These are phyloP conservation scores for Nasua narica DNA, from an alignment of 2,797 vertebrate genomes.

Conservation along the genomic window DNA sequence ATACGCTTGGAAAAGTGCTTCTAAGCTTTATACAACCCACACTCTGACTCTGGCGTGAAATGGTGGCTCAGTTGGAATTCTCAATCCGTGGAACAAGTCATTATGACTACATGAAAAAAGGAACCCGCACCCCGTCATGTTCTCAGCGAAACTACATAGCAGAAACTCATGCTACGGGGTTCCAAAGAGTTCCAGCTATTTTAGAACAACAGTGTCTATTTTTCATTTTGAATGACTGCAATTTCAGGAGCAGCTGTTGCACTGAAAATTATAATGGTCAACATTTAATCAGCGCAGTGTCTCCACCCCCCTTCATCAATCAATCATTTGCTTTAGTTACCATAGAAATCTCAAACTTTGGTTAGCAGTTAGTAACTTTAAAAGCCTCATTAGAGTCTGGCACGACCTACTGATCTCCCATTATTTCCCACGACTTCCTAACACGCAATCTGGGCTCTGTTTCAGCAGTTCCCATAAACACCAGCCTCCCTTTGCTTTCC, in stretches of 20 bases:
- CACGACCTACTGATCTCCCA: neutral
- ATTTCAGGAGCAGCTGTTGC: slow-evolving; percentile 72
- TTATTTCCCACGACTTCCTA: slow-evolving; percentile 30
- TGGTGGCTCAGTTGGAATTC: slow-evolving; percentile 63
- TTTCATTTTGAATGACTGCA: slow-evolving; percentile 68
- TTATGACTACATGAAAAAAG: slow-evolving; percentile 45
- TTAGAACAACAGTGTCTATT: slow-evolving; percentile 67
- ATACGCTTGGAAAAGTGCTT: neutral
- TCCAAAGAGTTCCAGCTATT: slow-evolving; percentile 66
- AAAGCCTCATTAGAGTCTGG: slow-evolving; percentile 49
- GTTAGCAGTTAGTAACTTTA: slow-evolving; percentile 35
- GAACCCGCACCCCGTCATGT: slow-evolving; percentile 44
- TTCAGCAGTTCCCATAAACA: neutral
- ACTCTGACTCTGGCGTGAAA: slow-evolving; percentile 37
- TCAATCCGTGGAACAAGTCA: slow-evolving; percentile 53
- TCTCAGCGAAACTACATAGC: slow-evolving; percentile 35
- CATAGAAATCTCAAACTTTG: slow-evolving; percentile 61
- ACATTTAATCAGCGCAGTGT: slow-evolving; percentile 56
- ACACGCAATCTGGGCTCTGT: neutral
- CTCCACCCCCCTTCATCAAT: slow-evolving; percentile 12
- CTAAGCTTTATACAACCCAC: slow-evolving; percentile 48
- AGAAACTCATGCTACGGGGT: slow-evolving; percentile 9
- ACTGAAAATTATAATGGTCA: slow-evolving; percentile 75
- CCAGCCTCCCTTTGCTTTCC: neutral
- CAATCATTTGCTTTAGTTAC: slow-evolving; percentile 69